phyloP scores from a whole-genome alignment of 2,888 invertebrate genomes.

The Pyrrhosoma nymphula region DNA sequence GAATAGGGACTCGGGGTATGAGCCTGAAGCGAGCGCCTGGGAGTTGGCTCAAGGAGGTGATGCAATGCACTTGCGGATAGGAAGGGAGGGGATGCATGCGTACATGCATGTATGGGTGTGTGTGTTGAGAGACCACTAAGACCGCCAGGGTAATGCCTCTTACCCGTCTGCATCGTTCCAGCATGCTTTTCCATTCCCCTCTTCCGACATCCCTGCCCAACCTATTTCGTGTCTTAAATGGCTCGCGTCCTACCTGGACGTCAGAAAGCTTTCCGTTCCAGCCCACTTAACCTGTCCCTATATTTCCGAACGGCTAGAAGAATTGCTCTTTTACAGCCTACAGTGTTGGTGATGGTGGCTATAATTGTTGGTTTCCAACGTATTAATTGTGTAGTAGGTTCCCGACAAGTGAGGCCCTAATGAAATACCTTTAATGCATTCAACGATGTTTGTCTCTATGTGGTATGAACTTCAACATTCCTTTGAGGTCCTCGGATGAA shows the following conservation, averaged over 20 bases:
- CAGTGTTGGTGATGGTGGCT: too few relatives aligned
- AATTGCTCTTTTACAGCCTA: too few relatives aligned
- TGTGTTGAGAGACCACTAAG: background rate
- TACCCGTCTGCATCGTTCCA: background rate
- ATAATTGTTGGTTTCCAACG: too few relatives aligned
- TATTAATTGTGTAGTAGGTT: too few relatives aligned
- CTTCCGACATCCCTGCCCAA: background rate
- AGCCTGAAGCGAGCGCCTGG: background rate
- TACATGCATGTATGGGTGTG: background rate
- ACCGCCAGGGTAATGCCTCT: background rate
- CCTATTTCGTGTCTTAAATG: background rate
- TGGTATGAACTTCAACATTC: too few relatives aligned
- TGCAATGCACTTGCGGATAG: background rate
- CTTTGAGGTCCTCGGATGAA: too few relatives aligned
- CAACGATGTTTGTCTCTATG: too few relatives aligned
- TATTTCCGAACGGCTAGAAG: background rate
- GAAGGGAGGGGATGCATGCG: background rate
- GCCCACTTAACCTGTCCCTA: background rate
- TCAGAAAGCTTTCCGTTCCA: background rate
- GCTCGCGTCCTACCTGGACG: background rate
- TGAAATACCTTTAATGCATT: too few relatives aligned
- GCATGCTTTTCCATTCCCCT: background rate
- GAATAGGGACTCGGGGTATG: background rate
- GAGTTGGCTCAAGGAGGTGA: background rate
- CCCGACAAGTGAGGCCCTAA: too few relatives aligned